Base-by-base conservation (phyloP, 2,888 invertebrate genomes). In the Zelleria hepariella region DNA sequence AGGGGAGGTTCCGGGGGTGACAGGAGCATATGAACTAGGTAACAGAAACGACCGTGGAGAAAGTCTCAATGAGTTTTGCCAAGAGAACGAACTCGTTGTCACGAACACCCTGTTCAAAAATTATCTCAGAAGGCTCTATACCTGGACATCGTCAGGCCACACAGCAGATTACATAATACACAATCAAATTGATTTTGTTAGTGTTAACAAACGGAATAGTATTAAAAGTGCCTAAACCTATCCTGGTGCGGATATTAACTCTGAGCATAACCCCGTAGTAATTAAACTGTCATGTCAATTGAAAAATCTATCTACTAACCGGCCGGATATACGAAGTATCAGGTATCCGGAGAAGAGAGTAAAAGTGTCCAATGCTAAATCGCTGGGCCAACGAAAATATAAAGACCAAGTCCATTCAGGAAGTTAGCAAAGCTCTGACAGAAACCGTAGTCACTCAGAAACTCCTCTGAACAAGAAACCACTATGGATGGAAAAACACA, bases 391-490 rank as follows among this genome's bases (percentile, higher is more conserved):
- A n/a, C n/a, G n/a, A 49, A 5, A 49, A 49, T 18, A 49, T 18
- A 18, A 15, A 18, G 6, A 18, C 49, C 5, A 18, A 6, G n/a
- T 15, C 15, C n/a, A 5, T 49, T 5, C 8, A 49, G 20, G n/a
- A 49, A 15, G 20, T 49, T 5, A 18, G n/a, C 5, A 5, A 5
- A 5, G 20, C 8, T 18, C 20, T 49, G 49, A 49, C 5, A 18
- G 5, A 18, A 49, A 18, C 20, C 5, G n/a, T 49, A 6, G 15
- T n/a, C n/a, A n/a, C 6, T 49, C 6, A 10, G 5, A 49, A n/a
- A 18, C 49, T 10, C 15, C 47, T 58, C 58, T 24, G 60, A 62
- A n/a, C n/a, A n/a, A n/a, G n/a, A n/a, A n/a, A n/a, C n/a, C n/a
- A n/a, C n/a, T n/a, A n/a, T n/a, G n/a, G n/a, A n/a, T n/a, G n/a